Base-by-base conservation (phyloP, 2,113 vertebrate species). In the Protobothrops flavoviridis region DNA sequence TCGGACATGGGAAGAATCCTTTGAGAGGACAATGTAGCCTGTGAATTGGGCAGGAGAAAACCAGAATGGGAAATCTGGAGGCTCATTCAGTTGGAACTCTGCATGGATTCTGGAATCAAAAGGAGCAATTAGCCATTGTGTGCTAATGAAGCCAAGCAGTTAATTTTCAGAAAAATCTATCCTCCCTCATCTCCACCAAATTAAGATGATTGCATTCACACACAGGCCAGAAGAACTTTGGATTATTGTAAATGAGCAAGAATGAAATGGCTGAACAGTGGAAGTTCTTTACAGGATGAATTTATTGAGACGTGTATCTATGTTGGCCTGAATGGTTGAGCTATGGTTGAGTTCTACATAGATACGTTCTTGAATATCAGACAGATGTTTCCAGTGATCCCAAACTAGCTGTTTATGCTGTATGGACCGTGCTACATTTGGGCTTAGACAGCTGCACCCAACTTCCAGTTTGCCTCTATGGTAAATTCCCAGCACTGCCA, bases 51-150 rank as follows among this genome's bases (percentile, higher is more conserved):
- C 99, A 0, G 99, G 99, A 0, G 98, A 99, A 96, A 99, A 99
- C 99, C 99, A 99, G 98, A 99, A 99, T 23, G 99, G 99, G 94
- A 99, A 99, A 95, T 99, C 97, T 0, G 99, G 99, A 0, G 99
- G 98, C 21, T 99, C 99, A 0, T 99, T 99, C 89, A 99, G 98
- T 98, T 99, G 99, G 97, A 99, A 99, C 95, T 99, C 99, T 4
- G 99, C 99, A 0, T 99, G 99, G 96, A 99, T 99, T 96, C 99
- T 99, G 98, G 24, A 86, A 94, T 1, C 81, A 94, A 87, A 92
- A 95, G 93, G 87, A 90, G 9, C 93, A n/a, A 69, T 94, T 29
- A 96, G 91, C 89, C 92, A 93, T 88, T 64, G 55, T 17, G 55
- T 59, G 0, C 56, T 55, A n/a, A 45, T 5, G 43, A 85, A 45